A percentile compares a stretch with the other conserved stretches of the same genome.
These are phyloP conservation scores for Neoitamus cyanurus DNA, from an alignment of 2,888 invertebrate genomes.

Conservation along the genomic window DNA sequence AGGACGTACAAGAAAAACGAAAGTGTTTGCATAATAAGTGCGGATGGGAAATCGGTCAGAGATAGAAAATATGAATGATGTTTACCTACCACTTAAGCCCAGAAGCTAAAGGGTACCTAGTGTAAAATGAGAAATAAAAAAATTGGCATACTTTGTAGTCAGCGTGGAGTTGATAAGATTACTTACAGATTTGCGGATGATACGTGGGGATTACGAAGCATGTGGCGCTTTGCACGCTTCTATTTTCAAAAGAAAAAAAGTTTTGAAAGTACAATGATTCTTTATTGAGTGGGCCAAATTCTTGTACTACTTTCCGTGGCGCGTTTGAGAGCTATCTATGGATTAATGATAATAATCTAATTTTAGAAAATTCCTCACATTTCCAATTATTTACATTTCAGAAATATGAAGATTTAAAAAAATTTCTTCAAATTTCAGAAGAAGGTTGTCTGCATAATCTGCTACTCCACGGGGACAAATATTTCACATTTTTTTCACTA, in stretches of 20 bases:
- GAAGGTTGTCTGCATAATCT: too few species aligned
- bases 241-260: too few species aligned
- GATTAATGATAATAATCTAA: too few species aligned
- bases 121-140: not conserved
- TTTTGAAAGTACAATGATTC: not conserved
- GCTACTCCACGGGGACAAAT: too few species aligned
- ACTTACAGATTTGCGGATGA: not conserved
- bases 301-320: too few species aligned
- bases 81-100: not conserved
- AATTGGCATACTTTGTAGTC: not conserved
- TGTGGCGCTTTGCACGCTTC: not conserved
- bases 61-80: not conserved
- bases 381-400: too few species aligned
- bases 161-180: not conserved
- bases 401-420: too few species aligned
- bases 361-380: too few species aligned
- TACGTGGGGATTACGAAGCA: not conserved
- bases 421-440: too few species aligned
- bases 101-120: not conserved
- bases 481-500: too few species aligned
- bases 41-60: not conserved
- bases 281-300: not conserved
- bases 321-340: too few species aligned
- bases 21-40: not conserved
- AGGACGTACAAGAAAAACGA: not conserved